Evolutionary conservation across 2,113 vertebrate genomes (phyloP), one percentile per base, ranked within the genome.

Genomic region (Eleginops maclovinus): DNA sequence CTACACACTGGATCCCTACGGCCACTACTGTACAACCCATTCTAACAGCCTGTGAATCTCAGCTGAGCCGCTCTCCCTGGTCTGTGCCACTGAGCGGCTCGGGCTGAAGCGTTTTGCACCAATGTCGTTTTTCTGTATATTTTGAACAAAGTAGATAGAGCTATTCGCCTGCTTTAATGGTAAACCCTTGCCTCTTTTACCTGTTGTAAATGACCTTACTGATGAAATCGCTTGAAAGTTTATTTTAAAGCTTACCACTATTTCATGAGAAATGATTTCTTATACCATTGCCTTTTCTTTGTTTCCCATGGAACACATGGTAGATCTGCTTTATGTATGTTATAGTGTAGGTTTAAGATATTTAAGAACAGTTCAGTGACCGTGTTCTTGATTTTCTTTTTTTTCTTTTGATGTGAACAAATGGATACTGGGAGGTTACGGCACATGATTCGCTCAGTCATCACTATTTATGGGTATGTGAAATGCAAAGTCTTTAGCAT

Each of bases 61-160:
- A 93, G 92, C 94, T 50, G 83, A 92, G 88, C 82, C 93, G 94
- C 95, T 96, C 95, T 94, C 94, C 21, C 79, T 94, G 93, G 91
- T 91, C 92, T 83, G 91, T 86, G 88, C 91, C 90, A 94, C 94
- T 36, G 89, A 81, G 90, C 90, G 82, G 92, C 87, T 86, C 49
- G 53, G 82, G 77, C 76, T 75, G 79, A 90, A 94, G 93, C 67
- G 19, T 88, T 88, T 90, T 96, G 94, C 96, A 96, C 96, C 94
- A 17, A 77, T 75, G 60, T 85, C 66, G 13, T 82, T 89, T n/a
- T 88, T 94, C 92, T 95, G 93, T 97, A 94, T 90, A 95, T 95
- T 96, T 95, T 95, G 92, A 95, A 93, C 92, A 93, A 86, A 90
- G 61, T 88, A 94, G 90, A 90, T 91, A 87, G 75, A 22, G 82